These are phyloP conservation scores for Drosophila serrata DNA, from an alignment of 1,140 invertebrate species.

Conservation along the genomic window DNA sequence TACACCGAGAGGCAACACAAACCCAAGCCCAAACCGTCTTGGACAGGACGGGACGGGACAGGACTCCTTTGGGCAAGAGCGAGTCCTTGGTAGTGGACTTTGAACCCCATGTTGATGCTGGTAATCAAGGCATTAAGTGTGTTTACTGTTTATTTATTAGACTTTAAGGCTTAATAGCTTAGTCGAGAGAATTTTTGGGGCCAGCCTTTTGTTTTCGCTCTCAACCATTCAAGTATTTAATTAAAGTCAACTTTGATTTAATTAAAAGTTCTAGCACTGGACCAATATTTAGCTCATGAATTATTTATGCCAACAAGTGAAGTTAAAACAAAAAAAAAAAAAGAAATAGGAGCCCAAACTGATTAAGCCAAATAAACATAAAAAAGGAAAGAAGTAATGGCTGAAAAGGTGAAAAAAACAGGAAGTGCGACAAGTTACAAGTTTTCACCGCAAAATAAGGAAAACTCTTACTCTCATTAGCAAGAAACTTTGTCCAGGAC, in stretches of 20 bases:
- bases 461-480: conserved; percentile 81
- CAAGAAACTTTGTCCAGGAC: conserved; percentile 53
- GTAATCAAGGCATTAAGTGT: conserved; percentile 84
- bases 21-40: conserved; percentile 31
- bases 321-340: conserved; percentile 14
- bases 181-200: conserved; percentile 31
- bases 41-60: conserved; percentile 30
- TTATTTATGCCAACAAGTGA: conserved; percentile 67
- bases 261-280: conserved; percentile 68
- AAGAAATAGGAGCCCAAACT: conserved; percentile 21
- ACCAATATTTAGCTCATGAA: conserved; percentile 57
- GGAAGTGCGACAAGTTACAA: conserved; percentile 58
- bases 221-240: conserved; percentile 64
- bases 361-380: conserved; percentile 48
- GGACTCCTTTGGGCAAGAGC: conserved; percentile 10
- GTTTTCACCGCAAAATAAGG: conserved; percentile 56
- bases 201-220: too few relatives aligned
- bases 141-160: conserved; percentile 83
- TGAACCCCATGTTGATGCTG: conserved; percentile 64
- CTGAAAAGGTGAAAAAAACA: conserved; percentile 34
- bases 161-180: conserved; percentile 83
- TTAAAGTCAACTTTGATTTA: conserved; percentile 79
- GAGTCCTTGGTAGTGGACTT: conserved; percentile 40
- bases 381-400: conserved; percentile 28
- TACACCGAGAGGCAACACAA: too few relatives aligned